phyloP scores from a whole-genome alignment of 1,140 invertebrate genomes.

The Mizuhopecten yessoensis region DNA sequence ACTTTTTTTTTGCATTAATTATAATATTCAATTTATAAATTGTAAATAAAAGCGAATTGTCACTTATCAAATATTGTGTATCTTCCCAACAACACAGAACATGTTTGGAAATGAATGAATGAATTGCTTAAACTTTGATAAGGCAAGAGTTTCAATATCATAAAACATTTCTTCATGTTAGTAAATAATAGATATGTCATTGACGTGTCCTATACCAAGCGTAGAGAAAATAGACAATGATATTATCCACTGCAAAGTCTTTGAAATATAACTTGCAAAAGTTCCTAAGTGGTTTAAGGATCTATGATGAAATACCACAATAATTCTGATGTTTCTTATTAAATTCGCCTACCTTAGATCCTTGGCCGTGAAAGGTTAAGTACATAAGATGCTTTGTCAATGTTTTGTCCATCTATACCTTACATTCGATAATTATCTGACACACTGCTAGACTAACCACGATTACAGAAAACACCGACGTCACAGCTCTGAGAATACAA shows the following conservation, averaged over 20 bases:
- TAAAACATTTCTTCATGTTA: not conserved
- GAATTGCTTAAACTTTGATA: too few species aligned
- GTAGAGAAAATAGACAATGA: too few species aligned
- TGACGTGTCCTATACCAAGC: too few species aligned
- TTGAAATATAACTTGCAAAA: not conserved
- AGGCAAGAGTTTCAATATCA: not conserved
- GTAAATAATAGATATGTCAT: not conserved
- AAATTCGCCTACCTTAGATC: not conserved
- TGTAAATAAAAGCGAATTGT: too few species aligned
- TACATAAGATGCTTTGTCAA: not conserved
- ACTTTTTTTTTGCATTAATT: too few species aligned
- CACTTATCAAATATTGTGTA: too few species aligned
- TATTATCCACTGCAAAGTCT: too few species aligned
- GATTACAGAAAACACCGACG: not conserved
- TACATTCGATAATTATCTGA: not conserved
- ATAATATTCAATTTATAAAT: too few species aligned
- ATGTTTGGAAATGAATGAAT: too few species aligned
- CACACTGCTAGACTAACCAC: slow-evolving; percentile 15
- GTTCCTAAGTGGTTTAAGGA: too few species aligned
- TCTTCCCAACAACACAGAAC: too few species aligned
- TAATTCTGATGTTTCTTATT: not conserved
- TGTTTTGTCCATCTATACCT: not conserved
- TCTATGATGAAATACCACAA: not conserved
- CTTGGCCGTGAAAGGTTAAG: not conserved
- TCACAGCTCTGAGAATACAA: too few species aligned